Evolutionary conservation across 2,888 invertebrate genomes (phyloP), one percentile per base, ranked within the genome.

Genomic region (Pristionchus maxplancki): DNA sequence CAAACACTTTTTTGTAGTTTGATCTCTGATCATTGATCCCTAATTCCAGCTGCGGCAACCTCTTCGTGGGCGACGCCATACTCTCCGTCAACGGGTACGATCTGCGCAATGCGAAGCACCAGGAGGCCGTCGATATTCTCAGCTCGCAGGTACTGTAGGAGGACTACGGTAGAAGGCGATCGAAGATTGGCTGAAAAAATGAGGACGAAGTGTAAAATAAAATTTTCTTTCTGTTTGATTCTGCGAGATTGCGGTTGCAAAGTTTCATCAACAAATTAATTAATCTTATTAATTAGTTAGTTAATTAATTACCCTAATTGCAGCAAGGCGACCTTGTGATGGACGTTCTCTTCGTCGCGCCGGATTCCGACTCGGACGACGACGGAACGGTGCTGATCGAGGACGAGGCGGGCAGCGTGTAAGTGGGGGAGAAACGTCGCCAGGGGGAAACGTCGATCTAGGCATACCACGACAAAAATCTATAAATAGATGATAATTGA

Each of bases 51-150:
- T 87, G 87, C 58, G 87, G 87, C 11, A 87, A 96, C 89, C 95
- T 97, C 64, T 97, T 96, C 95, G 97, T 97, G 34, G 97, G 97
- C 0, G 97, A 97, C 95, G 97, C 97, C 44, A 97, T 97, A 92
- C 96, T 97, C 53, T 96, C 96, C 91, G 97, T 97, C 90, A 97
- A 97, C 95, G 97, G 97, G 89, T 96, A 96, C 86, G 97, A 97
- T 95, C 96, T 97, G 92, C 96, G 97, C 88, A 96, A 97, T 95
- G 96, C 96, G 62, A 97, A 97, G 93, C 97, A 97, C 95, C 96
- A 96, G 90, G 97, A 97, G 93, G 97, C 97, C 9, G 97, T 97
- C 9, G 96, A 96, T 91, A 96, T 97, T 89, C 95, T 97, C 89
- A 97, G 97, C 92, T 96, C 96, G 93, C 97, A 97, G 95, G 96